phyloP scores from a whole-genome alignment of 2,888 invertebrate species.

The Andrena praecox region DNA sequence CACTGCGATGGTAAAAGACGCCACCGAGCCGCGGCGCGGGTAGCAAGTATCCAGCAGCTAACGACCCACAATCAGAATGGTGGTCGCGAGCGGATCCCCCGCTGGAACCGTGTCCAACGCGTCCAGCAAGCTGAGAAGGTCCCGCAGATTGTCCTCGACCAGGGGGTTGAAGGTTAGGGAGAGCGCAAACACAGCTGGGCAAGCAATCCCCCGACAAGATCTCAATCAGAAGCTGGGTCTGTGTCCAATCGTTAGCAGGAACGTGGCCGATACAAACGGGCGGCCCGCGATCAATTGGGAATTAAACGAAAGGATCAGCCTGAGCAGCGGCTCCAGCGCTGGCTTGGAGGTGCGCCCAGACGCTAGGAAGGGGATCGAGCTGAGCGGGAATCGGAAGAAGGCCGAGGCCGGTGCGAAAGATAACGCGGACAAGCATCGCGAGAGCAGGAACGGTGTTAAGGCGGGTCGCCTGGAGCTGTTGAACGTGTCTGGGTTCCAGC shows the following conservation, averaged over 20 bases:
- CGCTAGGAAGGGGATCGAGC: slow-evolving; percentile 74
- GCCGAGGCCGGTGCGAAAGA: slow-evolving; percentile 42
- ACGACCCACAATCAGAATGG: slow-evolving; percentile 60
- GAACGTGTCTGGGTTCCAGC: slow-evolving; percentile 78
- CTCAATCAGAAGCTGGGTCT: slow-evolving; percentile 63
- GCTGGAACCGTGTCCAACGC: slow-evolving; percentile 31
- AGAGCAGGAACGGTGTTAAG: slow-evolving; percentile 15
- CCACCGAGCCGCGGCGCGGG: not conserved
- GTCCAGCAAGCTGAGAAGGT: slow-evolving; percentile 74
- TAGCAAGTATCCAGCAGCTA: not conserved
- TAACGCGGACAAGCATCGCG: not conserved
- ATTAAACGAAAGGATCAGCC: slow-evolving; percentile 82
- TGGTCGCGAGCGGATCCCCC: slow-evolving; percentile 60
- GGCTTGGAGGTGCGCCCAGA: slow-evolving; percentile 77
- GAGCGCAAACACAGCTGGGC: slow-evolving; percentile 40
- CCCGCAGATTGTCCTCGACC: slow-evolving; percentile 81
- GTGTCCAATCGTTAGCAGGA: slow-evolving; percentile 55
- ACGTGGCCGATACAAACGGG: slow-evolving; percentile 39
- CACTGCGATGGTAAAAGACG: not conserved
- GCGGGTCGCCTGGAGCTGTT: slow-evolving; percentile 69
- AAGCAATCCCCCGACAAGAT: slow-evolving; percentile 49
- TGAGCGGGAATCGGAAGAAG: slow-evolving; percentile 69
- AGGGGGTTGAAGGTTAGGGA: slow-evolving; percentile 73
- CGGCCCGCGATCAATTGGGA: slow-evolving; percentile 80
- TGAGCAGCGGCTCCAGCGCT: slow-evolving; percentile 80